phyloP scores from a whole-genome alignment of 2,797 vertebrate genomes.

The Halcyon badia region DNA sequence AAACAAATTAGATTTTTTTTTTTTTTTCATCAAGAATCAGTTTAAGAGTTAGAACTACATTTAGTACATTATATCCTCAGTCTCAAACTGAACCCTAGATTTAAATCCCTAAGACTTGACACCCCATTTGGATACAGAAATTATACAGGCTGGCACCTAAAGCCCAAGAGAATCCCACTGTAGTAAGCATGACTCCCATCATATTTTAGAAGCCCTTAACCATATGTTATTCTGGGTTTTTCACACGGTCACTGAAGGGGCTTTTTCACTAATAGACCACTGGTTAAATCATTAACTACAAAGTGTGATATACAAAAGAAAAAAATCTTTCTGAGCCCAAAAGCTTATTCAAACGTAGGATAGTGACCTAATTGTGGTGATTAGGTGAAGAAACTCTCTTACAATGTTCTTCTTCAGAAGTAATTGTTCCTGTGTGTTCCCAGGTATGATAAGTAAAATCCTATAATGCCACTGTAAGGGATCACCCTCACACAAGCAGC shows the following conservation, averaged over 20 bases:
- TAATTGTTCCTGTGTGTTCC: background rate
- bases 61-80: background rate
- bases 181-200: background rate
- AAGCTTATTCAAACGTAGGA: background rate
- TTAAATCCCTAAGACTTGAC: background rate
- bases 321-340: background rate
- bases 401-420: background rate
- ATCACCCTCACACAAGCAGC: background rate
- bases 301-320: background rate
- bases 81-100: background rate
- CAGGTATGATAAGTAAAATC: background rate
- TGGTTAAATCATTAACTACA: background rate
- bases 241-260: background rate
- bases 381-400: background rate
- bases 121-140: background rate
- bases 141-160: background rate
- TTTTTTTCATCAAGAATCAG: background rate
- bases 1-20: background rate
- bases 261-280: background rate
- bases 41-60: background rate
- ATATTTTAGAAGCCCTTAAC: background rate
- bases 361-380: background rate
- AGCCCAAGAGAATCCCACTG: background rate
- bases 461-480: background rate
- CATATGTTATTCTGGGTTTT: background rate